phyloP scores from a whole-genome alignment of 2,888 invertebrate species.

The Pherbina coryleti region DNA sequence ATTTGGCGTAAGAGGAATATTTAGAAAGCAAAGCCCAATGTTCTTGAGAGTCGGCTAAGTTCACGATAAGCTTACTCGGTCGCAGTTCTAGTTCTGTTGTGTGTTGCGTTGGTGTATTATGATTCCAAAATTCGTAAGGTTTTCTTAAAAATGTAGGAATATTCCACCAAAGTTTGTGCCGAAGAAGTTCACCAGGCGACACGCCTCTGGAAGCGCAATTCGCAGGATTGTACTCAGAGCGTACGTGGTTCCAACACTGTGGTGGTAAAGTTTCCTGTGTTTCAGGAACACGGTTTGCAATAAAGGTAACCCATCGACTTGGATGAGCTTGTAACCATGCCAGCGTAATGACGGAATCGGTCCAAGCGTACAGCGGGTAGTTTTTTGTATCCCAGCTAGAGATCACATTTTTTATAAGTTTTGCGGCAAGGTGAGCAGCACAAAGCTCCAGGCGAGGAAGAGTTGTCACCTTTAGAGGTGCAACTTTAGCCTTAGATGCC shows the following conservation, averaged over 20 bases:
- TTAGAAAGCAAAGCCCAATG: background rate
- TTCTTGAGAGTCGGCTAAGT: background rate
- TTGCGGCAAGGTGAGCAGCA: constrained; percentile 17
- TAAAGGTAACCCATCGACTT: constrained; percentile 18
- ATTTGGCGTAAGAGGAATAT: constrained; percentile 14
- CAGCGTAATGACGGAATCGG: constrained; percentile 15
- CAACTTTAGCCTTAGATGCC: constrained; percentile 12
- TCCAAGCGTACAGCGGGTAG: constrained; percentile 16
- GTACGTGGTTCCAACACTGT: constrained; percentile 25
- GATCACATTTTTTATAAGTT: constrained; percentile 4
- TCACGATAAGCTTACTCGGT: background rate
- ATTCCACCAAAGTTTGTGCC: constrained; percentile 17
- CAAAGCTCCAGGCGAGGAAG: constrained; percentile 16
- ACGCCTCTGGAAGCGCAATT: constrained; percentile 29
- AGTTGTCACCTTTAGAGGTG: constrained; percentile 20
- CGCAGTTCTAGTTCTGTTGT: constrained; percentile 10
- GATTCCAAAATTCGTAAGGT: background rate
- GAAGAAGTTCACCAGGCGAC: background rate
- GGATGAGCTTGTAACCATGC: constrained; percentile 23
- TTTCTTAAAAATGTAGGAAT: background rate
- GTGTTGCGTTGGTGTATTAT: background rate
- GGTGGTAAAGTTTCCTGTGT: constrained; percentile 20
- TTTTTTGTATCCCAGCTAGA: background rate
- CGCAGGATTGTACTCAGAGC: constrained; percentile 22
- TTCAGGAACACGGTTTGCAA: constrained; percentile 18